Conservation (phyloP, 2,888 invertebrate species). For the Stegophylla sp. region DNA sequence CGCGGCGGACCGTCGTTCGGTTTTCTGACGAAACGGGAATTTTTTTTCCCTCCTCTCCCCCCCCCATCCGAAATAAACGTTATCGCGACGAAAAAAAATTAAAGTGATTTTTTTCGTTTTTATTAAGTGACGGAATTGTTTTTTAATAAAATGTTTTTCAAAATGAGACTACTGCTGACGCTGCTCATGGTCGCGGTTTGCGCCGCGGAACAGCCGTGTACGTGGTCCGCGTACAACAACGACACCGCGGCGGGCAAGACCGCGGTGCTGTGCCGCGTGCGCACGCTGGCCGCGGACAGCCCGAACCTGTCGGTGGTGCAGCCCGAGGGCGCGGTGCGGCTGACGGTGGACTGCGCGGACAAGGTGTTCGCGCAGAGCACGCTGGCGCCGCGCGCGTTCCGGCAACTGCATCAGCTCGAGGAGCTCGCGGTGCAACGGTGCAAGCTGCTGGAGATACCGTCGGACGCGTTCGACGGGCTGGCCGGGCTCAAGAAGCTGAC, state of each 20-base stretch:
- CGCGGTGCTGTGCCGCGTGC: constrained; percentile 73
- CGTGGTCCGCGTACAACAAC: constrained; percentile 67
- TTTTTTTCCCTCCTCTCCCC: not conserved
- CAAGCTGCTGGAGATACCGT: constrained; percentile 78
- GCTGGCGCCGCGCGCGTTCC: constrained; percentile 75
- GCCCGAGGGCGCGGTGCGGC: constrained; percentile 75
- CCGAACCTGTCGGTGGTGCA: constrained; percentile 72
- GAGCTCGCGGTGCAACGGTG: constrained; percentile 80
- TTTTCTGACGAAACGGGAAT: constrained; percentile 52
- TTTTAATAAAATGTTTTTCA: constrained; percentile 11
- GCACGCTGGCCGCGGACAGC: constrained; percentile 72
- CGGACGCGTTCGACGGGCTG: constrained; percentile 81
- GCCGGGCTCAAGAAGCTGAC: constrained; percentile 79
- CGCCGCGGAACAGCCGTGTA: constrained; percentile 64
- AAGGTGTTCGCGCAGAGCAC: constrained; percentile 80
- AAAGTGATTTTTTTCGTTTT: not conserved
- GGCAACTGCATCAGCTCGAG: constrained; percentile 75
- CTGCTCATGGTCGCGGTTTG: constrained; percentile 41
- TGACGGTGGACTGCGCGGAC: constrained; percentile 80
- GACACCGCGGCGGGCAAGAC: constrained; percentile 65
- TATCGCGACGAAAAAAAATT: not conserved
- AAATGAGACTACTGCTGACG: constrained; percentile 38
- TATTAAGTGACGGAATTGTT: too few relatives aligned
- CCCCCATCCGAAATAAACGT: constrained; percentile 1
- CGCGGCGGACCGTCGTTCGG: constrained; percentile 32